Percentiles rank a stretch among this genome's conserved stretches.
phyloP scores from a whole-genome alignment of 2,888 invertebrate species.

The Cynaeus angustus region DNA sequence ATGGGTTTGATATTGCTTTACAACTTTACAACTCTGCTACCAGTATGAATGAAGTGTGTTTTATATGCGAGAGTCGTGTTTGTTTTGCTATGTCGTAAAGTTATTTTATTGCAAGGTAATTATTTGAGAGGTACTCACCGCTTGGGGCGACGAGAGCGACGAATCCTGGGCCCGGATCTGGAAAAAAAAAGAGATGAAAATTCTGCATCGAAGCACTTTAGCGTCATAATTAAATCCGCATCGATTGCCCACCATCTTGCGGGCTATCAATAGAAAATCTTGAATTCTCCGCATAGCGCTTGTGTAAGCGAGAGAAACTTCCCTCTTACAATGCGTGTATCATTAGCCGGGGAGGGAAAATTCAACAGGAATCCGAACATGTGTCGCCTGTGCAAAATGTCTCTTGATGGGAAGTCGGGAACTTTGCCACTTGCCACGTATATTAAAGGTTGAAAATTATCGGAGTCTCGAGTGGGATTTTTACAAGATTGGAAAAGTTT shows the following conservation, averaged over 20 bases:
- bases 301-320: constrained; percentile 13
- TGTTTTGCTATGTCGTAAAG: constrained; percentile 60
- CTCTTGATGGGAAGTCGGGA: constrained; percentile 35
- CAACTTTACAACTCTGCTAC: constrained; percentile 64
- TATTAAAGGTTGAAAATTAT: constrained; percentile 58
- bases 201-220: no score
- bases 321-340: constrained; percentile 20
- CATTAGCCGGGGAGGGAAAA: constrained; percentile 26
- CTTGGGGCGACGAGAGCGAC: constrained; percentile 13
- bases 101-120: constrained; percentile 62
- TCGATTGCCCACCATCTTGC: not conserved
- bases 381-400: constrained; percentile 46
- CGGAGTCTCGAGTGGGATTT: constrained; percentile 58
- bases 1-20: constrained; percentile 68
- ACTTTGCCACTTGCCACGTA: constrained; percentile 55
- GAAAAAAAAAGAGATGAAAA: not conserved
- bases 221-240: constrained; percentile 24
- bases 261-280: constrained; percentile 15
- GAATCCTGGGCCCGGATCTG: not conserved
- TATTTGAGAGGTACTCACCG: constrained; percentile 52
- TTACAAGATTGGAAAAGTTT: constrained; percentile 65
- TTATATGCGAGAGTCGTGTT: constrained; percentile 60
- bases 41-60: constrained; percentile 63
- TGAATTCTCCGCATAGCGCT: constrained; percentile 17
- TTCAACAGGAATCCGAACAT: constrained; percentile 42